Evolutionary conservation across 2,113 vertebrate species (phyloP).

Genomic region (Paedocypris sp.): DNA sequence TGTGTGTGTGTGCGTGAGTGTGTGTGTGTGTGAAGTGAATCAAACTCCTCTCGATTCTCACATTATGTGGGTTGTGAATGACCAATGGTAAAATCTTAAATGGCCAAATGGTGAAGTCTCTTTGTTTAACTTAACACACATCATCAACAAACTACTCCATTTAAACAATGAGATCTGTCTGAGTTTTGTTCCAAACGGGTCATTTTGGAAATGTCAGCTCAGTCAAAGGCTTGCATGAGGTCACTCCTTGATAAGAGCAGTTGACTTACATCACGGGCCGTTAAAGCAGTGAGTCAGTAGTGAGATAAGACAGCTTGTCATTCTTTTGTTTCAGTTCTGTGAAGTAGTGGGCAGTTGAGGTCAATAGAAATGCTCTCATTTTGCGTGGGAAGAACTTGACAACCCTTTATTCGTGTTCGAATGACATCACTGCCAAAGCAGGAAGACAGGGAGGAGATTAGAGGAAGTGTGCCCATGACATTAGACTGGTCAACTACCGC

Average conservation of each 20-base stretch:
- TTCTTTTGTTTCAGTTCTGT: not conserved
- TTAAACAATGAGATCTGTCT: no score
- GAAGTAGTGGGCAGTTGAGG: conserved; percentile 15
- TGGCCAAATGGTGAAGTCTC: no score
- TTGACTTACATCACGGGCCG: not conserved
- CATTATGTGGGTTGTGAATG: no score
- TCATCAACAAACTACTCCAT: no score
- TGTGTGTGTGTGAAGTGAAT: no score
- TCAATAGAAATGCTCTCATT: conserved; percentile 10
- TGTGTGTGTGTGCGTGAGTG: no score
- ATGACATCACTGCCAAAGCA: conserved; percentile 53
- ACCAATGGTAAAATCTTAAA: no score
- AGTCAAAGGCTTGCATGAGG: not conserved
- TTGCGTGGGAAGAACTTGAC: conserved; percentile 17
- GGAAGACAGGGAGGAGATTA: conserved; percentile 43
- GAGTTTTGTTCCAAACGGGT: not conserved
- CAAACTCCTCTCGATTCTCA: no score
- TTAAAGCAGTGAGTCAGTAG: conserved; percentile 23
- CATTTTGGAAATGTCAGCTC: not conserved
- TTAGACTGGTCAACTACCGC: conserved; percentile 9
- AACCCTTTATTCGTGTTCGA: conserved; percentile 31
- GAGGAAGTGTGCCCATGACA: conserved; percentile 47
- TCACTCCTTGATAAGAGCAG: conserved; percentile 21
- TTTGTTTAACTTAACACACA: no score
- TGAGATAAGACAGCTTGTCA: not conserved